phyloP scores from a whole-genome alignment of 2,888 invertebrate species.

The Hoplodrina ambigua region DNA sequence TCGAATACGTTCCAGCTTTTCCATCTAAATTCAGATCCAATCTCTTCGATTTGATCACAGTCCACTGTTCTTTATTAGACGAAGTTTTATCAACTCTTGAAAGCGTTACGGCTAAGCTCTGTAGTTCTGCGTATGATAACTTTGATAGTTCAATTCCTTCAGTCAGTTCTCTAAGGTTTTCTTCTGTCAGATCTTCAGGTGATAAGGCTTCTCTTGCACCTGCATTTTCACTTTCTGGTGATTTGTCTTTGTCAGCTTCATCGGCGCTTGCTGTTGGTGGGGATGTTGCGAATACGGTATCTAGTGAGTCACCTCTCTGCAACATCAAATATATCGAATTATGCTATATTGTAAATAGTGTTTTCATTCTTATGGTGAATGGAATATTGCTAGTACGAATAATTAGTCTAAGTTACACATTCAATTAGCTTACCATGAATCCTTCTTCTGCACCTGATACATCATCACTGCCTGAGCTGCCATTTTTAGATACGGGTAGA shows the following conservation, averaged over 20 bases:
- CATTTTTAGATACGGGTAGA: slow-evolving; percentile 73
- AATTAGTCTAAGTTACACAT: too few species aligned
- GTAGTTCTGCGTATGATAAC: slow-evolving; percentile 84
- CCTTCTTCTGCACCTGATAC: slow-evolving; percentile 85
- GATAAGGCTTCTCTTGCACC: slow-evolving; percentile 61
- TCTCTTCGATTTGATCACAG: slow-evolving; percentile 83
- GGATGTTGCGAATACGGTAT: slow-evolving; percentile 92
- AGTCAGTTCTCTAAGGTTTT: slow-evolving; percentile 83
- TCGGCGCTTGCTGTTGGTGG: slow-evolving; percentile 86
- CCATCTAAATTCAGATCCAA: slow-evolving; percentile 86
- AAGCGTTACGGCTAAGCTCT: slow-evolving; percentile 84
- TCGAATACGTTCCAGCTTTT: slow-evolving; percentile 88
- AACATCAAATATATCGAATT: slow-evolving; percentile 52
- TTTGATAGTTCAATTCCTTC: slow-evolving; percentile 85
- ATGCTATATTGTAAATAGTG: background rate
- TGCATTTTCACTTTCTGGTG: slow-evolving; percentile 55
- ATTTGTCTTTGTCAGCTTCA: slow-evolving; percentile 75
- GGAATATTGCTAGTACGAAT: background rate
- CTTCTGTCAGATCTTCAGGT: slow-evolving; percentile 80
- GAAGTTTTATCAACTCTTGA: slow-evolving; percentile 83
- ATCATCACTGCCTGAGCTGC: slow-evolving; percentile 87
- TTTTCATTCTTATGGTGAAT: background rate
- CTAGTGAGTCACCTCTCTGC: slow-evolving; percentile 93
- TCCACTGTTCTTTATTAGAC: slow-evolving; percentile 87
- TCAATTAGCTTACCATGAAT: slow-evolving; percentile 80